Evolutionary conservation across 2,888 invertebrate species (phyloP).

Genomic region (Calameuta filiformis): DNA sequence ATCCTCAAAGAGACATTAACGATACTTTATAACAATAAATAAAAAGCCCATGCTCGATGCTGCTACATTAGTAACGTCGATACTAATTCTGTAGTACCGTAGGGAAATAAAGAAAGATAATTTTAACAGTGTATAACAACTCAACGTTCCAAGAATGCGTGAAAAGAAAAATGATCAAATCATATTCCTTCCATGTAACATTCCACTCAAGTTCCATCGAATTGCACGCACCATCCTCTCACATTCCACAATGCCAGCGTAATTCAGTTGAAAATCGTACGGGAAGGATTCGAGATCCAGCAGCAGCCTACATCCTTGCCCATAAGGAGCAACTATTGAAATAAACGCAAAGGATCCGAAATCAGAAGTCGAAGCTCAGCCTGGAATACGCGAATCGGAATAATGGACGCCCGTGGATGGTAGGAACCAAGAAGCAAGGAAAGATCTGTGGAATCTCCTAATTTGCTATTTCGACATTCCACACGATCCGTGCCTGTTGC

Average conservation of each 20-base stretch:
- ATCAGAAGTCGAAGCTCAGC: neutral
- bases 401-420: neutral
- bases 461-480: slow-evolving; percentile 64
- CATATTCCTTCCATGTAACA: slow-evolving; percentile 1
- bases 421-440: slow-evolving; percentile 31
- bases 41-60: slow-evolving; percentile 19
- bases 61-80: slow-evolving; percentile 37
- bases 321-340: neutral
- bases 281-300: neutral
- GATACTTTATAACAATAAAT: neutral
- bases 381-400: neutral
- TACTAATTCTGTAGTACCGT: slow-evolving; percentile 8
- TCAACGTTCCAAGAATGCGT: neutral
- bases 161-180: neutral
- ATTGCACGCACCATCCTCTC: neutral
- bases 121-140: slow-evolving; percentile 13
- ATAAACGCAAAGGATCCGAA: neutral
- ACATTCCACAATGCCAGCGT: neutral
- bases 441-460: slow-evolving; percentile 55
- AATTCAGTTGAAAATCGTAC: neutral
- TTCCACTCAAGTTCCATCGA: neutral
- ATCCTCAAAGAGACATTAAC: neutral
- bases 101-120: slow-evolving; percentile 26
- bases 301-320: neutral
- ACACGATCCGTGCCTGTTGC: slow-evolving; percentile 46